phyloP scores from a whole-genome alignment of 2,113 vertebrate species.

The Isichthys henryi region DNA sequence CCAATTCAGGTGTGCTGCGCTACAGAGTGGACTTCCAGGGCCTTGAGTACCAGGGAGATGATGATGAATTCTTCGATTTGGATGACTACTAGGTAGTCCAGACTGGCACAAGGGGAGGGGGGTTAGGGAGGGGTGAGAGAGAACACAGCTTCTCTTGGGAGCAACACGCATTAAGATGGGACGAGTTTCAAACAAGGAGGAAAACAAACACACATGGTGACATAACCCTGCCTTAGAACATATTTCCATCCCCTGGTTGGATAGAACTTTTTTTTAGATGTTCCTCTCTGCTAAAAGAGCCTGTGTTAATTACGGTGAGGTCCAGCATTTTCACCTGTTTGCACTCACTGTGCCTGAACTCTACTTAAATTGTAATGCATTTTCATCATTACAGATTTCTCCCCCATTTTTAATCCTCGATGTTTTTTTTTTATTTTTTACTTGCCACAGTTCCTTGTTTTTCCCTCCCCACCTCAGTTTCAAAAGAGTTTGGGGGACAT shows the following conservation, averaged over 20 bases:
- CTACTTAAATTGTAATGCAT: slow-evolving; percentile 65
- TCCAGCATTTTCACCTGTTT: slow-evolving; percentile 41
- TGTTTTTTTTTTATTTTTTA: slow-evolving; percentile 81
- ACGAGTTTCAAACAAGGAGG: slow-evolving; percentile 58
- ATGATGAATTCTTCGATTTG: slow-evolving; percentile 99
- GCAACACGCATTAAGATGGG: slow-evolving; percentile 53
- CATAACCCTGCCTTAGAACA: slow-evolving; percentile 92
- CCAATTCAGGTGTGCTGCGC: slow-evolving; percentile 83
- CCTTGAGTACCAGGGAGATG: slow-evolving; percentile 98
- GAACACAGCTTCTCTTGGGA: slow-evolving; percentile 32
- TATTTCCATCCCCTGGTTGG: slow-evolving; percentile 81
- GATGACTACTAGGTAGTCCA: slow-evolving; percentile 99
- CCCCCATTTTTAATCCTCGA: slow-evolving; percentile 33
- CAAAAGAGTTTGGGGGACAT: slow-evolving; percentile 77
- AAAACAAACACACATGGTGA: slow-evolving; percentile 55
- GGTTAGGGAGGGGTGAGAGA: slow-evolving; percentile 47
- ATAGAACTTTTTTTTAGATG: slow-evolving; percentile 79
- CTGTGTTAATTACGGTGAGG: slow-evolving; percentile 68
- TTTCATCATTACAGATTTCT: slow-evolving; percentile 54
- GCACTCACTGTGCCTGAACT: slow-evolving; percentile 68
- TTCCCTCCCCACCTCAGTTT: slow-evolving; percentile 83
- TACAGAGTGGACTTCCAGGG: slow-evolving; percentile 99
- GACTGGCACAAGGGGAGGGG: slow-evolving; percentile 62
- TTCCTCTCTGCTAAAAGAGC: slow-evolving; percentile 67
- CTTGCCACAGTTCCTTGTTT: slow-evolving; percentile 66